Percentiles rank a stretch among this genome's conserved stretches.
These are phyloP conservation scores for Distichodus sexfasciatus DNA, from an alignment of 2,797 vertebrate genomes.

Conservation along the genomic window DNA sequence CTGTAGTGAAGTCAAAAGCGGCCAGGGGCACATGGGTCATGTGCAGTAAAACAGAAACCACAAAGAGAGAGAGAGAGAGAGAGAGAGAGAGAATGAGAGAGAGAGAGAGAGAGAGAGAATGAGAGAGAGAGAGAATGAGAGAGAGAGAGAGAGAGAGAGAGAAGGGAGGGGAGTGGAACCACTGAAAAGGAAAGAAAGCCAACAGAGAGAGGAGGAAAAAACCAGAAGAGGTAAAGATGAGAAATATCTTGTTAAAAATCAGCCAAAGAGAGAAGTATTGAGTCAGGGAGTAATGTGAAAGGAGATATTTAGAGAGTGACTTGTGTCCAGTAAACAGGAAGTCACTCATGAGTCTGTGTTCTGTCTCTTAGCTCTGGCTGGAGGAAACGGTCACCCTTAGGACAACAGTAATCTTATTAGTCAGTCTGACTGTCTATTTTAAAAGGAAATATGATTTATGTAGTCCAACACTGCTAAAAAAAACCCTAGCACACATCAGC, in stretches of 20 bases:
- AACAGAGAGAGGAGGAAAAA: background rate
- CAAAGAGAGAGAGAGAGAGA: background rate
- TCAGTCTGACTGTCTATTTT: too few relatives aligned
- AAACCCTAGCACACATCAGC: too few relatives aligned
- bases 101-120: background rate
- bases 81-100: background rate
- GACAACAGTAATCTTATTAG: too few relatives aligned
- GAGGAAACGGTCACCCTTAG: too few relatives aligned
- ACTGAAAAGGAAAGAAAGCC: background rate
- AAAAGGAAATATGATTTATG: too few relatives aligned
- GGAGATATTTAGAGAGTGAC: constrained; percentile 11
- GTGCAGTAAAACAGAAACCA: background rate
- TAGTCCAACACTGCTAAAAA: too few relatives aligned
- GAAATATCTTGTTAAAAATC: too few relatives aligned
- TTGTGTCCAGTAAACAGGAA: constrained; percentile 45
- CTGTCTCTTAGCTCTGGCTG: too few relatives aligned
- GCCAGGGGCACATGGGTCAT: background rate
- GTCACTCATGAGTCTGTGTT: constrained; percentile 26
- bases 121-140: background rate
- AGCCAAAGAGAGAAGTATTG: too few relatives aligned
- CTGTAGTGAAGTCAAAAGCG: background rate
- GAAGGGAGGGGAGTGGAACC: too few relatives aligned
- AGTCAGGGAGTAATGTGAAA: background rate
- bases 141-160: background rate
- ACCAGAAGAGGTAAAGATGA: background rate